These are phyloP conservation scores for Trinectes maculatus DNA, from an alignment of 2,113 vertebrate species.

Conservation along the genomic window DNA sequence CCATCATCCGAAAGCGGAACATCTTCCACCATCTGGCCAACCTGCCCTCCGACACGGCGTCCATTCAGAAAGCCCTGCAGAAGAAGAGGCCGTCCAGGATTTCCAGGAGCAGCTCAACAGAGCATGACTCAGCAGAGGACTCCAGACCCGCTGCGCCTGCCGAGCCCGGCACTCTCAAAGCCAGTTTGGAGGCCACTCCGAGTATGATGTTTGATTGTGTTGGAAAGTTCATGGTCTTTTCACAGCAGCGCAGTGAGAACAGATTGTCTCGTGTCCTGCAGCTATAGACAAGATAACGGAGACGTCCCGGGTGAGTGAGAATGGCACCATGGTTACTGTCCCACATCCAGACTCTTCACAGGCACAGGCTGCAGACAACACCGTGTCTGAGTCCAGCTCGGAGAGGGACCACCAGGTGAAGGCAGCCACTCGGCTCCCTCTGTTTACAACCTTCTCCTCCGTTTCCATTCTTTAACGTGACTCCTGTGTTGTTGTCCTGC, in stretches of 20 bases:
- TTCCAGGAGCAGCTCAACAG: conserved; percentile 86
- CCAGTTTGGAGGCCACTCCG: conserved; percentile 92
- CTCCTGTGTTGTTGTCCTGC: not conserved
- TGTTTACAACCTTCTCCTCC: not conserved
- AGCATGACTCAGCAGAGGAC: conserved; percentile 87
- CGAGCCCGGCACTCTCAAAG: conserved; percentile 89
- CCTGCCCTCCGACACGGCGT: conserved; percentile 83
- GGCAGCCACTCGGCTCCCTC: not conserved
- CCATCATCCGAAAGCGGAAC: conserved; percentile 93
- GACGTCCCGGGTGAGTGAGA: conserved; percentile 91
- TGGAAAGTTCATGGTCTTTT: too few relatives aligned
- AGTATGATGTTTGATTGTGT: conserved; percentile 70
- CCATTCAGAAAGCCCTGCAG: conserved; percentile 92
- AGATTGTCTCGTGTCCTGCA: conserved; percentile 43
- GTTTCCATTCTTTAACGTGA: not conserved
- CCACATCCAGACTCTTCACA: conserved; percentile 69
- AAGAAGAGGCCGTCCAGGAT: conserved; percentile 84
- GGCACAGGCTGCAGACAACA: conserved; percentile 55
- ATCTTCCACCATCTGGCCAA: conserved; percentile 97
- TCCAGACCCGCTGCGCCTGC: conserved; percentile 87
- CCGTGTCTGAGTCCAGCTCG: conserved; percentile 74
- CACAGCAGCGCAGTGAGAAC: too few relatives aligned
- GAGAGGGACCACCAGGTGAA: conserved; percentile 78
- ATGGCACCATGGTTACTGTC: conserved; percentile 88
- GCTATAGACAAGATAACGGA: conserved; percentile 95